phyloP scores from a whole-genome alignment of 2,113 vertebrate species.

The Polypterus bichir region DNA sequence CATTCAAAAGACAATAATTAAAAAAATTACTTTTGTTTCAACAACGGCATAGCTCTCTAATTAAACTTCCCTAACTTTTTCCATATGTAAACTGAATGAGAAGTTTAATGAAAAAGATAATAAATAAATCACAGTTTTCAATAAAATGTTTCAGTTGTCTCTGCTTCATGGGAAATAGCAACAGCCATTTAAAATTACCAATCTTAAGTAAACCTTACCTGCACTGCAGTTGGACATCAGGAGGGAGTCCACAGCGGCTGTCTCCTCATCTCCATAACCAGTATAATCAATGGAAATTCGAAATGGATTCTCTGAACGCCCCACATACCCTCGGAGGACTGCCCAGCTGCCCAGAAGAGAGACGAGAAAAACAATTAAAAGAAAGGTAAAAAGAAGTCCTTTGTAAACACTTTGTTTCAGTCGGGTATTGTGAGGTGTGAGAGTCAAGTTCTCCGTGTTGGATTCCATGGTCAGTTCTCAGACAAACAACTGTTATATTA shows the following conservation, averaged over 20 bases:
- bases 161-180: no score
- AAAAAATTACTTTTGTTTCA: no score
- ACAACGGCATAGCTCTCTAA: no score
- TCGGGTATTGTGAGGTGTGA: conserved; percentile 16
- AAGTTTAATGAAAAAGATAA: no score
- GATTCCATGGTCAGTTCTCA: conserved; percentile 23
- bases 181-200: no score
- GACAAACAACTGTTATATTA: conserved; percentile 25
- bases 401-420: conserved; percentile 19
- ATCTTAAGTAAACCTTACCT: conserved; percentile 33
- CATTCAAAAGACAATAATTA: no score
- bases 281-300: conserved; percentile 47
- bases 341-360: conserved; percentile 65
- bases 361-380: conserved; percentile 40
- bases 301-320: conserved; percentile 37
- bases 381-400: conserved; percentile 39
- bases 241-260: conserved; percentile 41
- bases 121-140: no score
- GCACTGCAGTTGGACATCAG: conserved; percentile 61
- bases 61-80: no score
- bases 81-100: no score
- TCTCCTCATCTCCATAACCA: conserved; percentile 31
- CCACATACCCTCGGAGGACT: conserved; percentile 48
- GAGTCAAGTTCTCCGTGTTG: conserved; percentile 14
- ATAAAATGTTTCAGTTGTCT: no score